phyloP scores from a whole-genome alignment of 2,888 invertebrate genomes.

The Tinea semifulvella region DNA sequence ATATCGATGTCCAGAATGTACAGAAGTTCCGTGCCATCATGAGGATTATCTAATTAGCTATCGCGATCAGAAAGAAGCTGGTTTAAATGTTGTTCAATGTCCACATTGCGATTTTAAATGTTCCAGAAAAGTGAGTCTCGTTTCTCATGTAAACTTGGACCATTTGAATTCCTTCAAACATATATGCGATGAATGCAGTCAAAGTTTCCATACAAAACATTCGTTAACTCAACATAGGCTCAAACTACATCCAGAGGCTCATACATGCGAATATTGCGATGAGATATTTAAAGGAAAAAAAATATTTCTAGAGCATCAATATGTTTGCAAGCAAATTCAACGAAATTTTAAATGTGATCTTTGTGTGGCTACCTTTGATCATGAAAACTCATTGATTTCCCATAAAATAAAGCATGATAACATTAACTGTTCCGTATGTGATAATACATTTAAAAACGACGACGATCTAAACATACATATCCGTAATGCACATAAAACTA shows the following conservation, averaged over 20 bases:
- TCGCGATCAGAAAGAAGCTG: neutral
- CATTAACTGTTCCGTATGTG: conserved; percentile 17
- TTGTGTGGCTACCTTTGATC: neutral
- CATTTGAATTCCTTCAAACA: neutral
- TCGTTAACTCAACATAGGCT: conserved; percentile 5
- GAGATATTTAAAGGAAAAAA: neutral
- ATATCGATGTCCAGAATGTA: conserved; percentile 4
- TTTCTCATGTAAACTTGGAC: conserved; percentile 4
- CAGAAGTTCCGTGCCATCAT: conserved; percentile 3
- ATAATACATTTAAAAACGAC: conserved; percentile 24
- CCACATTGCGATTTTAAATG: neutral
- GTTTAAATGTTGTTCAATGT: neutral
- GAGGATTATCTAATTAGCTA: conserved; percentile 5
- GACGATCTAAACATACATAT: conserved; percentile 22
- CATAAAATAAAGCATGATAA: neutral
- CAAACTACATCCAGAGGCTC: neutral
- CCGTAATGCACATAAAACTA: conserved; percentile 19
- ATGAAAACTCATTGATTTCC: neutral
- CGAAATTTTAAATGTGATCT: neutral
- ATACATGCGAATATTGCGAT: conserved; percentile 5
- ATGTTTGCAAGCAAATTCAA: neutral
- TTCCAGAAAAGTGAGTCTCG: neutral
- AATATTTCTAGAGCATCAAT: neutral
- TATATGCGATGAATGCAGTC: neutral
- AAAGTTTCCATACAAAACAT: conserved; percentile 8